phyloP scores from a whole-genome alignment of 2,113 vertebrate species.

The Sterrhoptilus dennistouni region DNA sequence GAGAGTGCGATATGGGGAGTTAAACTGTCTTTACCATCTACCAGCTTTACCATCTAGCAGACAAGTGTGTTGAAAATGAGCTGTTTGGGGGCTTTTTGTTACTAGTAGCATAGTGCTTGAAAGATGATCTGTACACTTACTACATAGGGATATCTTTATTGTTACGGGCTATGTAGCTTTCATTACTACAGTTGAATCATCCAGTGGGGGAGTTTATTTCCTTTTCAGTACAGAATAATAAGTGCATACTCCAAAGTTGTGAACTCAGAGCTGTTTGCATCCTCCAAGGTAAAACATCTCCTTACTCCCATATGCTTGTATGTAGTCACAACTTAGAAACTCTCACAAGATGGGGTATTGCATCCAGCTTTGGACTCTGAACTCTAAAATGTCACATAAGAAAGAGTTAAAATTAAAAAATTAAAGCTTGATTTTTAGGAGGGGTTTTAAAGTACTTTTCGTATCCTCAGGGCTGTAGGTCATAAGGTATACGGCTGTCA shows the following conservation, averaged over 20 bases:
- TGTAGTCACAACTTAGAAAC: neutral
- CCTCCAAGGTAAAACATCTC: neutral
- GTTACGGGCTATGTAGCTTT: neutral
- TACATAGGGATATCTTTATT: neutral
- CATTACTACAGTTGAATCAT: neutral
- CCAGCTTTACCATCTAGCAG: neutral
- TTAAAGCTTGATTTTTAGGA: neutral
- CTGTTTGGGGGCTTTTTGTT: neutral
- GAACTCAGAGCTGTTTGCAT: neutral
- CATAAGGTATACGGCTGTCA: slow-evolving; percentile 86
- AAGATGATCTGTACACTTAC: neutral
- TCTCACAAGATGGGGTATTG: neutral
- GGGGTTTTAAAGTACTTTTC: neutral
- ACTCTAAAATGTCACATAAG: neutral
- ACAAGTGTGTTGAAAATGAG: neutral
- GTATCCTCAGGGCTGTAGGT: slow-evolving; percentile 86
- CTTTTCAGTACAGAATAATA: neutral
- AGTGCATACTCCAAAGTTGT: neutral
- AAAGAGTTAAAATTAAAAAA: neutral
- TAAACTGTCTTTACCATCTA: neutral
- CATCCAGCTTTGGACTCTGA: neutral
- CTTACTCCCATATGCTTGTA: neutral
- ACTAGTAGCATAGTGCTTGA: neutral
- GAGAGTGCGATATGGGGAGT: neutral
- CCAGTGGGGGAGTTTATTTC: neutral